A percentile compares a stretch with the other conserved stretches of the same genome.
Conservation (phyloP, 2,888 invertebrate species). For the Amiota communis region DNA sequence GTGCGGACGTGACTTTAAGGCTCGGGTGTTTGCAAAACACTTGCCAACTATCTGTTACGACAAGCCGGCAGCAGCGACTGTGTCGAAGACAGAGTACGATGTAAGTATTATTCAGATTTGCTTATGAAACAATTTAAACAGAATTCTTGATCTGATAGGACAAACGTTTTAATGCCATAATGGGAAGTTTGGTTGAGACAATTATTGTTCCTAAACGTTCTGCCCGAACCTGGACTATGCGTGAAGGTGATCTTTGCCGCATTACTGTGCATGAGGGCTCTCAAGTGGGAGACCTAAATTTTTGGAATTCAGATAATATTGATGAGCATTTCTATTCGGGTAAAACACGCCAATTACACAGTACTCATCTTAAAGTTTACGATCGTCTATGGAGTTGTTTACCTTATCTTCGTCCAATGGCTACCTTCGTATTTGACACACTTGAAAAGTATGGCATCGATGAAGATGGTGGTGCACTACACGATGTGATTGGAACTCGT, state of each 20-base stretch:
- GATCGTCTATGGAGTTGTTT: conserved; percentile 74
- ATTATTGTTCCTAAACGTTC: conserved; percentile 71
- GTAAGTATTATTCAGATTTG: conserved; percentile 33
- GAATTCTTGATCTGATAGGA: conserved; percentile 38
- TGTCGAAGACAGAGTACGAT: conserved; percentile 67
- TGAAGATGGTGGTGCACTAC: conserved; percentile 73
- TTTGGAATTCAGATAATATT: conserved; percentile 74
- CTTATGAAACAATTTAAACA: background rate
- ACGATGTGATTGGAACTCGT: conserved; percentile 74
- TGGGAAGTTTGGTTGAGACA: conserved; percentile 63
- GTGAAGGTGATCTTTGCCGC: conserved; percentile 73
- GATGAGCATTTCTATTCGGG: conserved; percentile 74
- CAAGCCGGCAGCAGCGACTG: conserved; percentile 65
- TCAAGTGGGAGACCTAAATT: conserved; percentile 74
- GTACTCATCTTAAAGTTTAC: conserved; percentile 73
- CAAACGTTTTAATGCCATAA: conserved; percentile 64
- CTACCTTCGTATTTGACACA: conserved; percentile 74
- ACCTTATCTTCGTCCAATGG: conserved; percentile 74
- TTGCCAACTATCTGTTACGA: conserved; percentile 71
- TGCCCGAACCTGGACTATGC: conserved; percentile 73
- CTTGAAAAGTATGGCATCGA: conserved; percentile 73
- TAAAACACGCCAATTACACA: conserved; percentile 74
- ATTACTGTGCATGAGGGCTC: conserved; percentile 73
- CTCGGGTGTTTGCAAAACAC: conserved; percentile 60
- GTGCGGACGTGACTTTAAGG: conserved; percentile 67